Evolutionary conservation across 2,888 invertebrate species (phyloP), one percentile per base, ranked within the genome.

Genomic region (Sarcophaga rosellei): DNA sequence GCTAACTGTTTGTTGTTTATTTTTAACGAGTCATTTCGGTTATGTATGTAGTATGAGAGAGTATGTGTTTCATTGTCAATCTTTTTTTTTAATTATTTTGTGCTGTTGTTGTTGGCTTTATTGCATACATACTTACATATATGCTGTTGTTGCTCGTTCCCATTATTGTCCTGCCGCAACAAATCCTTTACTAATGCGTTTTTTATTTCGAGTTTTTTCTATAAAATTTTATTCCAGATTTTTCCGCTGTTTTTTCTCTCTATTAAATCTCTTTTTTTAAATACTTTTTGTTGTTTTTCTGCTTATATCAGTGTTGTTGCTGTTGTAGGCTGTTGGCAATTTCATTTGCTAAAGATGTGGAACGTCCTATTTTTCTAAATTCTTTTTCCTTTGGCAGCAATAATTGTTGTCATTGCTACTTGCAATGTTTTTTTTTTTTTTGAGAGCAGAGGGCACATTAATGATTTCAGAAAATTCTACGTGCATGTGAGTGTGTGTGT

Each of bases 161-260:
- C 68, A 75, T 75, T 70, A 78, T 80, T 83, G 87, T 82, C 86
- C 86, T 84, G 79, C 85, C 87, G 61, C 88, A 88, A 86, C 84
- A 87, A 88, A 87, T 88, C 88, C 85, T 87, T 88, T 86, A 73
- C 86, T 81, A 87, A 86, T 87, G 81, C 81, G 53, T 83, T 86
- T 72, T 72, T 81, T 35, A 8, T 35, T 80, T 63, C 20, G 6
- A 61, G 23, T 44, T 79, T 74, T 23, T 70, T 76, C 35, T 35
- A 35, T 72, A 45, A 10, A 15, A 3, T n/a, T 6, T 21, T 76
- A 68, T 59, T 20, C 10, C 45, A 63, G 5, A 47, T 25, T 74
- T 68, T 86, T 77, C 25, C 59, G 10, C 17, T 70, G 10, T 81
- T 81, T 74, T 20, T 65, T 70, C 63, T 78, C 68, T 53, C 5